These are phyloP conservation scores for Pimephales promelas DNA, from an alignment of 2,113 vertebrate species.

Conservation along the genomic window DNA sequence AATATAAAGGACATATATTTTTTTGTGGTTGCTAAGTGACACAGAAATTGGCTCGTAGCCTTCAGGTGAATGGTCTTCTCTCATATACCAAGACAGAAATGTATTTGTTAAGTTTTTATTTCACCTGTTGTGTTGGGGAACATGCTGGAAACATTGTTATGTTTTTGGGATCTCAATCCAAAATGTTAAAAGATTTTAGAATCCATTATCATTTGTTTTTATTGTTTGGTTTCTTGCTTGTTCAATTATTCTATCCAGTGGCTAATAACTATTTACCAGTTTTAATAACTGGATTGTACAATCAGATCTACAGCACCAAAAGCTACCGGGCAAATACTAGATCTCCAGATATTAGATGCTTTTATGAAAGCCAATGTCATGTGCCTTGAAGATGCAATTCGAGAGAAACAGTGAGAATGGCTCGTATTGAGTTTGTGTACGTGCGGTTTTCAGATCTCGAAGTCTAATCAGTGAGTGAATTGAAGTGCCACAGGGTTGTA, in stretches of 20 bases:
- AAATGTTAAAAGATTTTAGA: background rate
- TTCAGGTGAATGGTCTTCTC: conserved; percentile 41
- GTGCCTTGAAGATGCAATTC: background rate
- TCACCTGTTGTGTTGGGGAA: conserved; percentile 47
- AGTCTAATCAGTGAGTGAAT: conserved; percentile 8
- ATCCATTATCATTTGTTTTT: background rate
- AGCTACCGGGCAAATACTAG: background rate
- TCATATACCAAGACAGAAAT: conserved; percentile 29
- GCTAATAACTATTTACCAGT: too few species aligned
- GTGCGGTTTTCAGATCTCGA: background rate
- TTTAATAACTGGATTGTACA: background rate
- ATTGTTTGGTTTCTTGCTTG: too few species aligned
- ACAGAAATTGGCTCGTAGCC: conserved; percentile 26
- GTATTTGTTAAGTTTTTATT: conserved; percentile 27
- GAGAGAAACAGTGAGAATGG: background rate
- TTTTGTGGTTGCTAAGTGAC: conserved; percentile 50
- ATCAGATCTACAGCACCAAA: background rate
- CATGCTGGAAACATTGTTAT: background rate
- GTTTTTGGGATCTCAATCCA: background rate
- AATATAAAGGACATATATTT: conserved; percentile 46
- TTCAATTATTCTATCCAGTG: too few species aligned
- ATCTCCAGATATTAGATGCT: background rate
- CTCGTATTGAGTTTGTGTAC: background rate
- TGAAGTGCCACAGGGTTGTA: conserved; percentile 32
- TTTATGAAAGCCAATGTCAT: background rate